Base-by-base conservation (phyloP, 1,140 invertebrate genomes). In the Geopemphigus sp. region DNA sequence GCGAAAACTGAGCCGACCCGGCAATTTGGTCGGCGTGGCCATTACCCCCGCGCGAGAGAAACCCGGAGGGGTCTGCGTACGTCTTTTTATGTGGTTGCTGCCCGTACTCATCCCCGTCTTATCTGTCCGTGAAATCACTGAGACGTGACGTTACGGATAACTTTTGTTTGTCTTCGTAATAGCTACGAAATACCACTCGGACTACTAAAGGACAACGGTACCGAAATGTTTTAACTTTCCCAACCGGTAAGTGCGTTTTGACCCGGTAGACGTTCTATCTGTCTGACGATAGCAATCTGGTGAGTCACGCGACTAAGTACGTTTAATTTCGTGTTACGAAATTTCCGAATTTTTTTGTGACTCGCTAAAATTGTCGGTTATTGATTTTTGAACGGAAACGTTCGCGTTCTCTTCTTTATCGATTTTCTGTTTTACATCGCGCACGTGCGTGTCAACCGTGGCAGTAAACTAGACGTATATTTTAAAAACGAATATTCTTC, bases 81-180 rank as follows among this genome's bases (percentile, higher is more conserved):
- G 32, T 76, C 54, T 76, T 57, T 54, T 59, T 57, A 59, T 76
- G 53, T 76, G 54, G 73, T 45, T 17, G 29, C 29, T 8, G 32
- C 29, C 12, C 10, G 29, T 76, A 76, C 73, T 57, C 73, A 59
- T 57, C 73, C 56, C 73, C 73, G 73, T 76, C 32, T 45, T 76
- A 76, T 76, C 56, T 61, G 56, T 39, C 14, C 29, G 53, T 57
- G 59, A 76, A 76, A 76, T 76, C 73, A 59, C 22, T 22, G 56
- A 24, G 57, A 76, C 73, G 56, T 61, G 73, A 76, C 73, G 56
- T 56, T 61, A 59, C 19, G 56, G 73, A 47, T 74, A 56, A 76
- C 56, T 76, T 76, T 76, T 76, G 54, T 76, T 76, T 76, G 73
- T 59, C 73, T 76, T 76, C 73, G n/a, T 76, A 56, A 45, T 39